phyloP scores from a whole-genome alignment of 2,113 vertebrate genomes.

The Sebastes schlegelii region DNA sequence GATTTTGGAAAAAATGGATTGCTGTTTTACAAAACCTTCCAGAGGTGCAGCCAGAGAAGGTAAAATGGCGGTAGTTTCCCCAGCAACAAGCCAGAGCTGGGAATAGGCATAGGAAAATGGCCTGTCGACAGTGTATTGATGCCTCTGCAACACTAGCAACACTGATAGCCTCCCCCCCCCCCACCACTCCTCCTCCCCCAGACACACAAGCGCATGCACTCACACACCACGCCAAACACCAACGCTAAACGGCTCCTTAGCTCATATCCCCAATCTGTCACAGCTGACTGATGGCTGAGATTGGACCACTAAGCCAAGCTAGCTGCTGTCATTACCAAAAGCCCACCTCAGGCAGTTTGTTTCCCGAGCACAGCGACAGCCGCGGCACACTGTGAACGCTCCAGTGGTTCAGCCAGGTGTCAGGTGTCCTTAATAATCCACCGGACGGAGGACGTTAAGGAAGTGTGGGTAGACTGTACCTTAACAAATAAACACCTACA shows the following conservation, averaged over 20 bases:
- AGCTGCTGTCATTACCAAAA: constrained; percentile 77
- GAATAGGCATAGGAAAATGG: constrained; percentile 83
- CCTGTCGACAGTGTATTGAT: constrained; percentile 85
- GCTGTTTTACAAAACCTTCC: constrained; percentile 64
- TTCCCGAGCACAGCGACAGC: constrained; percentile 50
- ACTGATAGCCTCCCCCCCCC: constrained; percentile 56
- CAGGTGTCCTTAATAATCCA: constrained; percentile 67
- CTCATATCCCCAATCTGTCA: constrained; percentile 84
- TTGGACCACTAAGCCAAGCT: constrained; percentile 78
- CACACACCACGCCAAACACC: constrained; percentile 67
- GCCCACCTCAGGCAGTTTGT: constrained; percentile 78
- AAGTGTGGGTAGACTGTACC: constrained; percentile 37
- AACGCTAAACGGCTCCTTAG: constrained; percentile 81
- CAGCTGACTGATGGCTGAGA: constrained; percentile 82
- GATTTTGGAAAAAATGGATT: constrained; percentile 19
- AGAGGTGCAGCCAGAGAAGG: constrained; percentile 66
- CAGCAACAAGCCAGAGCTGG: constrained; percentile 83
- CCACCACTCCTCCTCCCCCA: constrained; percentile 32
- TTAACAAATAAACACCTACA: constrained; percentile 31
- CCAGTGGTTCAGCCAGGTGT: constrained; percentile 62
- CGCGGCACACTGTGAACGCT: constrained; percentile 52
- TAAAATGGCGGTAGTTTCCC: constrained; percentile 84
- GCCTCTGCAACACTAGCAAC: constrained; percentile 82
- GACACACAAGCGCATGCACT: constrained; percentile 57
- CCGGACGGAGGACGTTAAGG: constrained; percentile 28